phyloP scores from a whole-genome alignment of 2,797 vertebrate genomes.

The Brotula barbata region DNA sequence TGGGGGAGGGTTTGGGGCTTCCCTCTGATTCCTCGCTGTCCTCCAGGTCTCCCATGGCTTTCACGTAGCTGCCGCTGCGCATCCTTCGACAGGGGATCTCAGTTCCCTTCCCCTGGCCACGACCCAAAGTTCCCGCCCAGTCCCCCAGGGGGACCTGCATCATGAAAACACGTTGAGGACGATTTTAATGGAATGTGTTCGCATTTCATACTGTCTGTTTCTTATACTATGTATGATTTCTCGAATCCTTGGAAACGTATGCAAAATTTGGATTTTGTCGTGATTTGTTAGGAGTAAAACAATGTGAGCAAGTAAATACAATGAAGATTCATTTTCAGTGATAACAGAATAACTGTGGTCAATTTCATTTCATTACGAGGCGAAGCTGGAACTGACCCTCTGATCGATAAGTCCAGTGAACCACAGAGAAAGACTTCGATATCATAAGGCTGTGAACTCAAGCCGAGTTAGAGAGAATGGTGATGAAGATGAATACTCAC shows the following conservation, averaged over 20 bases:
- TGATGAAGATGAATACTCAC: conserved; percentile 60
- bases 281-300: conserved; percentile 16
- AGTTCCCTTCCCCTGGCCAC: conserved; percentile 74
- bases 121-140: conserved; percentile 88
- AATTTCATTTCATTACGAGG: conserved; percentile 1
- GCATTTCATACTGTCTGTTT: not conserved
- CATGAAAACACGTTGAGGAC: conserved; percentile 5
- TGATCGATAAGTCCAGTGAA: conserved; percentile 18
- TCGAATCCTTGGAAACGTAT: no score
- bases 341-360: conserved; percentile 15
- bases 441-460: conserved; percentile 32
- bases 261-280: not conserved
- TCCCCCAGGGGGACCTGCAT: conserved; percentile 93
- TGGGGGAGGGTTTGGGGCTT: conserved; percentile 96
- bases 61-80: conserved; percentile 98
- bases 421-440: conserved; percentile 31
- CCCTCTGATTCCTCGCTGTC: conserved; percentile 96
- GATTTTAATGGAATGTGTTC: not conserved
- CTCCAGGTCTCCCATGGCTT: conserved; percentile 95
- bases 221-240: not conserved
- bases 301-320: conserved; percentile 3
- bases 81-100: conserved; percentile 97
- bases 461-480: conserved; percentile 43
- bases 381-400: not conserved
- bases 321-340: conserved; percentile 3